Percentiles rank a stretch among this genome's conserved stretches.
Conservation (phyloP, 1,140 invertebrate species). For the Conus betulinus region DNA sequence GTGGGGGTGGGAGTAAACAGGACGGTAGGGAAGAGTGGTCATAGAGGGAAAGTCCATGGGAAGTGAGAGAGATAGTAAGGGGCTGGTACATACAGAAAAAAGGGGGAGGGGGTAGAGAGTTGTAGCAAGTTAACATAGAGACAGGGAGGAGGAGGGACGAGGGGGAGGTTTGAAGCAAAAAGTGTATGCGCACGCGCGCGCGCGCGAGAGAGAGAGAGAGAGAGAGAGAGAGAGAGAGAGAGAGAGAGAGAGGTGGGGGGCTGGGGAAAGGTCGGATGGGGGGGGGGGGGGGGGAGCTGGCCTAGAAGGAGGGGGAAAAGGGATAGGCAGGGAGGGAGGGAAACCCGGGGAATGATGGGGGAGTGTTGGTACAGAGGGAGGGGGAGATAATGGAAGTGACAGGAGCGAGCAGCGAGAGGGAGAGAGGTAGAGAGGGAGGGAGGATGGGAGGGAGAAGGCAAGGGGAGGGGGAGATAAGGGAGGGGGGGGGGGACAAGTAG, state of each 20-base stretch:
- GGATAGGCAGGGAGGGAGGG: not conserved
- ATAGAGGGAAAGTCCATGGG: too few species aligned
- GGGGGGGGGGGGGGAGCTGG: not conserved
- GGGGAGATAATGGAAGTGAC: not conserved
- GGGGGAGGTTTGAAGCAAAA: too few species aligned
- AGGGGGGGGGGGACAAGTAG: too few species aligned
- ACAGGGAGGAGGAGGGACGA: too few species aligned
- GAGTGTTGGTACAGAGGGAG: constrained; percentile 10
- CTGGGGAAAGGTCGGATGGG: not conserved
- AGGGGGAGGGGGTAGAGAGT: too few species aligned
- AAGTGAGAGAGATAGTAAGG: too few species aligned
- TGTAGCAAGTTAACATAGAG: too few species aligned
- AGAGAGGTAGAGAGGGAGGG: not conserved
- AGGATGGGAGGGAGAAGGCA: constrained; percentile 16
- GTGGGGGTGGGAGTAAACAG: too few species aligned
- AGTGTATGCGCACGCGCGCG: not conserved
- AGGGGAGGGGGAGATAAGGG: not conserved
- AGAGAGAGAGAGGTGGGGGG: constrained; percentile 5
- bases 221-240: constrained; percentile 15
- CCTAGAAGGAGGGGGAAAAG: not conserved
- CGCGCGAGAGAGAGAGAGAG: too few species aligned
- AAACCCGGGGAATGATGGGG: not conserved
- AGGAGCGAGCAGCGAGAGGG: constrained; percentile 5
- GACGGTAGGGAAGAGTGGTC: too few species aligned
- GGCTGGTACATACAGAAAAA: not conserved